A percentile compares a stretch with the other conserved stretches of the same genome.
These are phyloP conservation scores for Clarias fuscus DNA, from an alignment of 2,797 vertebrate species.

Conservation along the genomic window DNA sequence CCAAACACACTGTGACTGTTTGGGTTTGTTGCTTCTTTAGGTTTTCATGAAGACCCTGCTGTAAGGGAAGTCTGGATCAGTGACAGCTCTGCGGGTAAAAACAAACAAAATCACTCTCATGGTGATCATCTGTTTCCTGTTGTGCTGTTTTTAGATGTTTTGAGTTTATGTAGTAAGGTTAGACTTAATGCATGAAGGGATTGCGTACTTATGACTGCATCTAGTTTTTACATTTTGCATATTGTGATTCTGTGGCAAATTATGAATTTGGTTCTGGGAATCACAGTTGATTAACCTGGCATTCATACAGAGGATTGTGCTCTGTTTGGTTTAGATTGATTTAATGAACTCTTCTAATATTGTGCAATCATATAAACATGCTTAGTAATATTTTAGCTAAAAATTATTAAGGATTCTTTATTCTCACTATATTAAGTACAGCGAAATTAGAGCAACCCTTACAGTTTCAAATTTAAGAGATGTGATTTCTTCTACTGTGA, in stretches of 20 bases:
- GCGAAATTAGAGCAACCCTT: too few species aligned
- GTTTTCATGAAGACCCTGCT: constrained; percentile 53
- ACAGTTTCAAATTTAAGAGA: too few species aligned
- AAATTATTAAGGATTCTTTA: not conserved
- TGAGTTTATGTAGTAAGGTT: not conserved
- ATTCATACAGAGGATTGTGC: too few species aligned
- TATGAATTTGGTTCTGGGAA: too few species aligned
- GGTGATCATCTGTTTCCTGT: not conserved
- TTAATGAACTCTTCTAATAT: not conserved
- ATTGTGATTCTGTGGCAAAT: not conserved
- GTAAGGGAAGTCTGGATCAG: constrained; percentile 66
- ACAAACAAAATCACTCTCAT: not conserved
- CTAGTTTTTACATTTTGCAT: not conserved
- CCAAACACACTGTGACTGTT: not conserved
- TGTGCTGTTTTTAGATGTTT: not conserved
- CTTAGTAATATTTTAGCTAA: not conserved
- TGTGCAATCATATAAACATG: not conserved
- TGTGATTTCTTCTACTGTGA: too few species aligned
- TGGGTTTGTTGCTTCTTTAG: constrained; percentile 49
- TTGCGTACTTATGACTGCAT: too few species aligned
- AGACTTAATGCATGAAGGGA: not conserved
- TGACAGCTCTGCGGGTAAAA: constrained; percentile 47
- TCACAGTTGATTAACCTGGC: too few species aligned
- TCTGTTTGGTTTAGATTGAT: not conserved
- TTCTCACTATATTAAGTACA: too few species aligned